Conservation (phyloP, 1,140 invertebrate species). For the Bombyx mandarina region DNA sequence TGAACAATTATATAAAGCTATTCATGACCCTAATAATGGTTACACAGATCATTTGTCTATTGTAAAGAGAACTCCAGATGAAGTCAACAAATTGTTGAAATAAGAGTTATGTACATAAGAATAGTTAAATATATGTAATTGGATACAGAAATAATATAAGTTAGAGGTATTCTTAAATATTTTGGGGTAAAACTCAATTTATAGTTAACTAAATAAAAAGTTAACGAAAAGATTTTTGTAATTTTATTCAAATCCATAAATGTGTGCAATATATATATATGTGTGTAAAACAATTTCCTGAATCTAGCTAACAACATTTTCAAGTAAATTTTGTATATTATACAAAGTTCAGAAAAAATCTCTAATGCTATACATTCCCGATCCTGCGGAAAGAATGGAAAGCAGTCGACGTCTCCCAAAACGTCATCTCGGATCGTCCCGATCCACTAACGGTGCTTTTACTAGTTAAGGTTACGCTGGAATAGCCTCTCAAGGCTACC, state of each 20-base stretch:
- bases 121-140: too few species aligned
- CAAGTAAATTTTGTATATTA: too few species aligned
- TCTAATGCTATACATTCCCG: too few species aligned
- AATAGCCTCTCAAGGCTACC: too few species aligned
- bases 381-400: too few species aligned
- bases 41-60: slow-evolving; percentile 82
- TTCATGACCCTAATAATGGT: slow-evolving; percentile 81
- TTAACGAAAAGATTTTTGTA: neutral
- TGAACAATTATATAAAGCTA: slow-evolving; percentile 85
- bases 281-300: too few species aligned
- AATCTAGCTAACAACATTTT: too few species aligned
- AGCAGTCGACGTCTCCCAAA: too few species aligned
- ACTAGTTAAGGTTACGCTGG: too few species aligned
- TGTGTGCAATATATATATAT: neutral
- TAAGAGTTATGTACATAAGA: slow-evolving; percentile 1
- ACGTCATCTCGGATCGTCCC: too few species aligned
- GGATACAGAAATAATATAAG: neutral
- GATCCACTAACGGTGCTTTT: too few species aligned
- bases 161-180: neutral
- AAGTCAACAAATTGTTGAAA: slow-evolving; percentile 73
- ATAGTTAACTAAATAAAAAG: neutral
- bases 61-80: slow-evolving; percentile 82
- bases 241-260: neutral
- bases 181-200: neutral
- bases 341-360: too few species aligned